A percentile compares a stretch with the other conserved stretches of the same genome.
phyloP scores from a whole-genome alignment of 2,797 vertebrate species.

The Meriones psammophilus region DNA sequence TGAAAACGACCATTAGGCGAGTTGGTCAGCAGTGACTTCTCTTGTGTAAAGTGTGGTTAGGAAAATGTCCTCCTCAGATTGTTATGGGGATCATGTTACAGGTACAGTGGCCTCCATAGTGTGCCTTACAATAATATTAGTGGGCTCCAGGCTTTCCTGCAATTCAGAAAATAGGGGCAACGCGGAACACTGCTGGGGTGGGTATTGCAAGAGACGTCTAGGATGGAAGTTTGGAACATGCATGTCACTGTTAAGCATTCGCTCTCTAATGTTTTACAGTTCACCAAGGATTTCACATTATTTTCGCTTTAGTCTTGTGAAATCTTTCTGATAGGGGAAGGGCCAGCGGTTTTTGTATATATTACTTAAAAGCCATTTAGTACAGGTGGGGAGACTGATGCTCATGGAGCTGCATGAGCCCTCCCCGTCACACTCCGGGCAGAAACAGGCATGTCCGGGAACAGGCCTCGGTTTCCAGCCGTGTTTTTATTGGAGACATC shows the following conservation, averaged over 20 bases:
- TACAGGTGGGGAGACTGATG: background rate
- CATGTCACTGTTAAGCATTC: background rate
- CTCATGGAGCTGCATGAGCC: background rate
- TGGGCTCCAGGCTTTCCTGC: background rate
- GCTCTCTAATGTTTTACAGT: background rate
- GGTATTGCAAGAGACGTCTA: constrained; percentile 23
- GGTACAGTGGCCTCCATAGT: background rate
- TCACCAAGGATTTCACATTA: background rate
- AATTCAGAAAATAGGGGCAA: background rate
- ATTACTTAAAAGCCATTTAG: constrained; percentile 47
- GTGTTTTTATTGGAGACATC: background rate
- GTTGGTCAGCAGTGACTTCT: background rate
- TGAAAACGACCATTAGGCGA: background rate
- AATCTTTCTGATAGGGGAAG: background rate
- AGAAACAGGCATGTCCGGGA: constrained; percentile 21
- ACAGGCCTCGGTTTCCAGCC: background rate
- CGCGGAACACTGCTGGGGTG: background rate
- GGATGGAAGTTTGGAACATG: background rate
- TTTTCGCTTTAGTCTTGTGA: constrained; percentile 55
- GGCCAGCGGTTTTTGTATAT: background rate
- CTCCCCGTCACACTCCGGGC: fast-evolving
- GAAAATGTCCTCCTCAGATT: constrained; percentile 25
- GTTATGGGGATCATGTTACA: background rate
- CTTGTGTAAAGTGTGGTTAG: constrained; percentile 39
- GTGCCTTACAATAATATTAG: background rate